Conservation (phyloP, 2,113 vertebrate genomes). For the Agelaius phoeniceus region DNA sequence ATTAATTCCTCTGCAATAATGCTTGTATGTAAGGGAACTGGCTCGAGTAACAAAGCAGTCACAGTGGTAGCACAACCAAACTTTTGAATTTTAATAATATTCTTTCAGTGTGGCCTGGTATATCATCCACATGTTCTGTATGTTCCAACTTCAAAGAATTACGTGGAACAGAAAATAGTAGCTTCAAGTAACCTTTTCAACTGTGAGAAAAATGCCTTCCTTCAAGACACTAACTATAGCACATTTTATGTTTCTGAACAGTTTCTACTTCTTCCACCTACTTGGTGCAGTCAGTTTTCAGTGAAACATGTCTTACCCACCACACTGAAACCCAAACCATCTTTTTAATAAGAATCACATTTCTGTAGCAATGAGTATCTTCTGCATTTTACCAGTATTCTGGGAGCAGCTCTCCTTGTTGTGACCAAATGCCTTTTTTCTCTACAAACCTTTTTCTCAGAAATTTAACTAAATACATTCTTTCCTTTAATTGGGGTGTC, state of each 20-base stretch:
- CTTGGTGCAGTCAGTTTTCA: not conserved
- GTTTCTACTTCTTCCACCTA: constrained; percentile 11
- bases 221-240: not conserved
- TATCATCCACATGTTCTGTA: not conserved
- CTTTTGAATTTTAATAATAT: not conserved
- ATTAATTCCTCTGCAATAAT: not conserved
- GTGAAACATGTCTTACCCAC: not conserved
- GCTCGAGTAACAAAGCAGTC: not conserved
- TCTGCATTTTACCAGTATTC: not conserved
- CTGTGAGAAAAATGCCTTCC: not conserved
- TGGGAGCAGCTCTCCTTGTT: not conserved
- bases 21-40: not conserved
- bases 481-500: not conserved
- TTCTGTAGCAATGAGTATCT: not conserved
- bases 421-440: not conserved
- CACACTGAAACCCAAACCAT: not conserved
- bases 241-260: not conserved
- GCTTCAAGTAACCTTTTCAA: constrained; percentile 20
- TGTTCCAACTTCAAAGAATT: not conserved
- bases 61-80: not conserved
- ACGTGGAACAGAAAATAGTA: not conserved
- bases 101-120: not conserved
- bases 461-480: not conserved
- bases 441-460: not conserved
- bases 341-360: constrained; percentile 21